These are phyloP conservation scores for Himalopsyche phryganea DNA, from an alignment of 1,140 invertebrate genomes.

Conservation along the genomic window DNA sequence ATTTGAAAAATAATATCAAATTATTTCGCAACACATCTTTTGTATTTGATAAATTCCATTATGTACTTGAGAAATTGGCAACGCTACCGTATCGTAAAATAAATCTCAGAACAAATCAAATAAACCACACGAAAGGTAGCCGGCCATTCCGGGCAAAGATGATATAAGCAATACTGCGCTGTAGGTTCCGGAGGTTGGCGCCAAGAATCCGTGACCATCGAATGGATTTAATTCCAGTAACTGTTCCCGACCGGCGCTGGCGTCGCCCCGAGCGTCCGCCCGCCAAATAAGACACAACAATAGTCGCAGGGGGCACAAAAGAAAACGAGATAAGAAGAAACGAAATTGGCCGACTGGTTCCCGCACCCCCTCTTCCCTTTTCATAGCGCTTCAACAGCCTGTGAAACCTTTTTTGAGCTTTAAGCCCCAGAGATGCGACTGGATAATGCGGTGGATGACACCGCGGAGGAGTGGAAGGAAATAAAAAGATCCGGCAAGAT, in stretches of 20 bases:
- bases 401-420: constrained; percentile 19
- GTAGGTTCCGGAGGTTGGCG: background rate
- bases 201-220: constrained; percentile 8
- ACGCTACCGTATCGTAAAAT: too few species aligned
- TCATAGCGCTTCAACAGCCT: constrained; percentile 4
- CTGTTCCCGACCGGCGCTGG: background rate
- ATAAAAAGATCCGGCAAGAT: too few species aligned
- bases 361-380: constrained; percentile 2
- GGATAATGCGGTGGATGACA: constrained; percentile 9
- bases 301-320: background rate
- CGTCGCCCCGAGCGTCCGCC: background rate
- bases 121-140: too few species aligned
- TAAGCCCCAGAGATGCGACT: constrained; percentile 6
- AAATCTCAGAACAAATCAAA: too few species aligned
- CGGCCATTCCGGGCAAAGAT: too few species aligned
- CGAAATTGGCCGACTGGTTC: constrained; percentile 20
- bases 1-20: too few species aligned
- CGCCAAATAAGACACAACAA: constrained; percentile 16
- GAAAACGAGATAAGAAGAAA: constrained; percentile 23
- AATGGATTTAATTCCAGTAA: constrained; percentile 19
- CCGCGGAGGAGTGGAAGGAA: background rate
- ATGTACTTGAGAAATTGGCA: too few species aligned
- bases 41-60: too few species aligned
- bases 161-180: too few species aligned
- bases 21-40: too few species aligned